Evolutionary conservation across 2,797 vertebrate genomes (phyloP), one percentile per base, ranked within the genome.

Genomic region (Macropodus opercularis): DNA sequence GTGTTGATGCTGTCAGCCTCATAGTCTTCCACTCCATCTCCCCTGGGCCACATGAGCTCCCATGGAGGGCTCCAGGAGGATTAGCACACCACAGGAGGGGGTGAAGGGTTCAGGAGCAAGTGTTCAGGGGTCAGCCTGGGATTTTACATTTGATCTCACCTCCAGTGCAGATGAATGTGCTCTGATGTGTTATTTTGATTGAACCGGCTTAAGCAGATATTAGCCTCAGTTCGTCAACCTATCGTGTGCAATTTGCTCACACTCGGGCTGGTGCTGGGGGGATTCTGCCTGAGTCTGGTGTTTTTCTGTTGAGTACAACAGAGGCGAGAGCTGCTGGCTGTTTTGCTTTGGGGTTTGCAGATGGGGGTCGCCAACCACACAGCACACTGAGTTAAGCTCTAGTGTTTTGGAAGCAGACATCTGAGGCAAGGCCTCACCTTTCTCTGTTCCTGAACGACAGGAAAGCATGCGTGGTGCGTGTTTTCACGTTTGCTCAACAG

Each of bases 1-100:
- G 91, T 92, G 88, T 92, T 91, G 89, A 78, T 87, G 77, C 84
- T 90, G 87, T 92, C 91, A 87, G 76, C 65, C 77, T 65, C 81
- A 86, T 88, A 61, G 57, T 31, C 68, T 65, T 85, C 71, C 77
- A 77, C 68, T 88, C 71, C 84, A 81, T 90, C 82, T 85, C 83
- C 80, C 64, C 75, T 18, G 1, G 52, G 35, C 76, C 77, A 75
- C 71, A 81, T 80, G 85, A 79, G 70, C 81, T 63, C 80, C 81
- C 66, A 70, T 53, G 58, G 75, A 68, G 79, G 72, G 59, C 69
- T 77, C 65, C 63, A 51, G 74, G 56, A 56, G 85, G 85, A 89
- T 89, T 90, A 91, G 50, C 64, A 70, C 79, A 73, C 72, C 77
- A 73, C 80, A 79, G 56, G 75, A 70, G 75, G 72, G 79, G 59